These are phyloP conservation scores for Aphaenogaster ashmeadi DNA, from an alignment of 1,140 invertebrate species.

Conservation along the genomic window DNA sequence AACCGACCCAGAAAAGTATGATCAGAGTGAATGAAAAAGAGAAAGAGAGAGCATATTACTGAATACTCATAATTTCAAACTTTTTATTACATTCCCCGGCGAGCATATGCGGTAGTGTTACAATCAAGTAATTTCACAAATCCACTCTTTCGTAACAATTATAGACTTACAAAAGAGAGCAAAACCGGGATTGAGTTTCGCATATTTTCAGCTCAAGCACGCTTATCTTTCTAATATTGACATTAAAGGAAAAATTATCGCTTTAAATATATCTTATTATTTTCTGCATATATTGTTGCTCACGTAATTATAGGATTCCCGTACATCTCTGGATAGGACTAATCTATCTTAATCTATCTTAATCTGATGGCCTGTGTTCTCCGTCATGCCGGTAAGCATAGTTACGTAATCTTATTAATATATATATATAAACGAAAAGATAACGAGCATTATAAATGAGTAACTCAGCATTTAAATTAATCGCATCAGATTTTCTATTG, in stretches of 20 bases:
- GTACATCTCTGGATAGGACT: conserved; percentile 6
- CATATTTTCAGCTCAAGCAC: conserved; percentile 14
- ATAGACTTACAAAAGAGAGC: conserved; percentile 34
- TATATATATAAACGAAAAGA: not conserved
- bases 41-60: conserved; percentile 22
- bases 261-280: conserved; percentile 10
- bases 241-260: not conserved
- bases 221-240: conserved; percentile 5
- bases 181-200: conserved; percentile 26
- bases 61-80: conserved; percentile 11
- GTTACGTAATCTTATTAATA: conserved; percentile 43
- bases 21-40: conserved; percentile 15
- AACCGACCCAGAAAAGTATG: conserved; percentile 17
- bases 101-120: conserved; percentile 27
- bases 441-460: not conserved
- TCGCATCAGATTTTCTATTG: not conserved
- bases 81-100: conserved; percentile 25
- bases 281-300: not conserved
- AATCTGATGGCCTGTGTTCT: conserved; percentile 22
- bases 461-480: conserved; percentile 13
- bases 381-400: conserved; percentile 13
- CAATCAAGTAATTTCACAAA: conserved; percentile 33
- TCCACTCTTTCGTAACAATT: conserved; percentile 33
- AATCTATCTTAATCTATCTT: conserved; percentile 46
- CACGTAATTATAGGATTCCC: not conserved